Conservation (phyloP, 1,140 invertebrate genomes). For the Leptinotarsa undecemlineata region DNA sequence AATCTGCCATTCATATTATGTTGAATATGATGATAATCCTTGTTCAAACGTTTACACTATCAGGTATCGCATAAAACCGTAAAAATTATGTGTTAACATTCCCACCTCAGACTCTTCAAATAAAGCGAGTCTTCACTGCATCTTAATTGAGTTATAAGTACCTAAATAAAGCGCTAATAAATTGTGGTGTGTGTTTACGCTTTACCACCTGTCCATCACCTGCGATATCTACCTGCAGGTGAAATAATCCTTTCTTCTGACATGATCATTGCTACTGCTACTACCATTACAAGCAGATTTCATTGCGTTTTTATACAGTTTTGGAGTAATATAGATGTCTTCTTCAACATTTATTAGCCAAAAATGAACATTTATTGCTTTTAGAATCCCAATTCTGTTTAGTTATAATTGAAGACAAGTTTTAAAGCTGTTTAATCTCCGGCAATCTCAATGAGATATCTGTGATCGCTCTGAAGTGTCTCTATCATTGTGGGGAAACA, state of each 20-base stretch:
- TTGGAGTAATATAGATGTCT: no score
- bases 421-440: no score
- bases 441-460: no score
- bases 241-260: neutral
- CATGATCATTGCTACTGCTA: neutral
- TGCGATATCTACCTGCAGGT: slow-evolving; percentile 2
- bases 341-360: no score
- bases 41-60: neutral
- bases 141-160: slow-evolving; percentile 6
- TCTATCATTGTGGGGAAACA: no score
- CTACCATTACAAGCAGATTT: neutral
- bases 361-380: no score
- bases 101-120: neutral
- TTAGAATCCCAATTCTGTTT: no score
- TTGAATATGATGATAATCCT: neutral
- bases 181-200: neutral
- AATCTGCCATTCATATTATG: no score
- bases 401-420: no score
- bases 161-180: slow-evolving; percentile 6
- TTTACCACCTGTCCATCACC: slow-evolving; percentile 5
- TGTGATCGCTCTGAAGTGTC: no score
- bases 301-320: neutral
- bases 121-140: neutral
- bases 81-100: neutral
- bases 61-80: slow-evolving; percentile 4